phyloP scores from a whole-genome alignment of 2,888 invertebrate genomes.

The Agonopterix subpropinquella region DNA sequence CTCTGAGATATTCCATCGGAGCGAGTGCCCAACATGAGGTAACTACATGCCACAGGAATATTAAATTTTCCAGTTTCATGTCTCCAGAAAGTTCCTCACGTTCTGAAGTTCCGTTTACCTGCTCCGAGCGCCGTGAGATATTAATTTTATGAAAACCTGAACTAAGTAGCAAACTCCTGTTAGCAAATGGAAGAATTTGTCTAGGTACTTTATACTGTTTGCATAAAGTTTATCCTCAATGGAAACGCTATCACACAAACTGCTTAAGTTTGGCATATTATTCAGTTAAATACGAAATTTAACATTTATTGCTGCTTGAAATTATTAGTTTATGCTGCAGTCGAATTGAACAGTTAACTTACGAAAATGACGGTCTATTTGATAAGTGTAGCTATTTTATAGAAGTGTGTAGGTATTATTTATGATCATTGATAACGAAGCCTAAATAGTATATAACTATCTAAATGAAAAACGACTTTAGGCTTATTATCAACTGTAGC shows the following conservation, averaged over 20 bases:
- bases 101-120: slow-evolving; percentile 55
- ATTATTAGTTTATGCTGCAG: no score
- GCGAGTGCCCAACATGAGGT: slow-evolving; percentile 5
- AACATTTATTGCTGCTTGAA: no score
- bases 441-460: no score
- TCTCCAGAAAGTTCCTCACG: slow-evolving; percentile 51
- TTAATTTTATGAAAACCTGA: slow-evolving; percentile 56
- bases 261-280: background rate
- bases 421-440: no score
- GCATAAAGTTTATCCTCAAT: background rate
- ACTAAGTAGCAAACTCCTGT: slow-evolving; percentile 36
- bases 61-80: slow-evolving; percentile 59
- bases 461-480: no score
- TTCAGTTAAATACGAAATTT: no score
- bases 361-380: no score
- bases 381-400: no score
- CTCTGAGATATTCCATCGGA: slow-evolving; percentile 6
- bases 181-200: slow-evolving; percentile 37
- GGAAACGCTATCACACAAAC: no score
- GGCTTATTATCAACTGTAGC: no score
- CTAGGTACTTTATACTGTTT: slow-evolving; percentile 18
- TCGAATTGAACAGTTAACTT: no score
- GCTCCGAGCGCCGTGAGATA: slow-evolving; percentile 32
- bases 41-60: slow-evolving; percentile 40
- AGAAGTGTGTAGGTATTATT: no score